These are phyloP conservation scores for Peromyscus melanophrys DNA, from an alignment of 2,797 vertebrate species.

Conservation along the genomic window DNA sequence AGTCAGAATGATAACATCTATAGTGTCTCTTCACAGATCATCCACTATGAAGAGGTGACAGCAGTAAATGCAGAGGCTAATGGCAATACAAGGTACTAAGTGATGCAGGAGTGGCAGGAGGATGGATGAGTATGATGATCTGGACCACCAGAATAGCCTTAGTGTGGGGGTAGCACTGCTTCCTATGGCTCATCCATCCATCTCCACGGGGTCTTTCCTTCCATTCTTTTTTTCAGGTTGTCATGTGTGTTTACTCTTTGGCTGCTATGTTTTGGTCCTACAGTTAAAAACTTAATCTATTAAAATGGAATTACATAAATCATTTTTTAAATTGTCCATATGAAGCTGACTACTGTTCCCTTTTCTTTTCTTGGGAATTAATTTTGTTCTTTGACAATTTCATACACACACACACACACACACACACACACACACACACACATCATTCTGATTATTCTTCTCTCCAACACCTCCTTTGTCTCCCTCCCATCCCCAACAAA, in stretches of 20 bases:
- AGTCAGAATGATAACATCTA: background rate
- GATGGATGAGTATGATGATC: background rate
- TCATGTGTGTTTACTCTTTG: background rate
- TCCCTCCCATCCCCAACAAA: background rate
- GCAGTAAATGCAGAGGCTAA: background rate
- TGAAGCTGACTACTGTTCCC: background rate
- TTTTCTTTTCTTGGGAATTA: background rate
- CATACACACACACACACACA: background rate
- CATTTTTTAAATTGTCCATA: background rate
- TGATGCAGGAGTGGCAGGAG: background rate
- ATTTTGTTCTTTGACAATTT: background rate
- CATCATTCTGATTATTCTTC: background rate
- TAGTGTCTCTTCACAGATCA: background rate
- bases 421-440: background rate
- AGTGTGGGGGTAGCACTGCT: background rate
- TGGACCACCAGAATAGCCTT: background rate
- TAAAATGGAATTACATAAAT: background rate
- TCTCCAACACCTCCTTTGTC: background rate
- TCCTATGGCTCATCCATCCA: background rate
- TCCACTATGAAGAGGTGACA: background rate
- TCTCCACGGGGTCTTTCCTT: no score
- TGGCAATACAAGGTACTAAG: background rate
- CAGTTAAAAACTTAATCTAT: background rate
- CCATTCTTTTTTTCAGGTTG: background rate
- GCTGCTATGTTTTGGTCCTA: background rate